Evolutionary conservation across 2,888 invertebrate genomes (phyloP), one percentile per base, ranked within the genome.

Genomic region (Miltochrista miniata): DNA sequence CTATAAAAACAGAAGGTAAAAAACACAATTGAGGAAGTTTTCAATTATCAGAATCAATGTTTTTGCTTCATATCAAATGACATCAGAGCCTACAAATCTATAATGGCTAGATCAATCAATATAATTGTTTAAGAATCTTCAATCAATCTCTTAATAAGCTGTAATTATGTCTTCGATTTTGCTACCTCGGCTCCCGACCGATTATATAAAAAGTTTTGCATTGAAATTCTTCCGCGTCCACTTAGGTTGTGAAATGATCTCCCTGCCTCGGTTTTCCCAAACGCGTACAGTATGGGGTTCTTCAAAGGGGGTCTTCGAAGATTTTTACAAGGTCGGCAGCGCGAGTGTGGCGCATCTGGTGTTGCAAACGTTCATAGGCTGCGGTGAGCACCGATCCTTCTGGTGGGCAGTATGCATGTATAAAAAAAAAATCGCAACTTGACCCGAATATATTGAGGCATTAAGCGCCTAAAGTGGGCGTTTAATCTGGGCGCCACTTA

Each of bases 1-100:
- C 31, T 37, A 47, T 51, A 65, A 65, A 65, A 68, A 63, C 55
- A 15, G 24, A 50, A n/a, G 31, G 40, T 49, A 63, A 68, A 65
- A 68, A 64, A 51, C 45, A 13, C 44, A 45, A 54, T 56, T 49
- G 48, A 61, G 68, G 68, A 68, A 68, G 64, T 64, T 44, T 56
- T 12, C 42, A 56, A 63, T 65, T 63, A 61, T 51, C 50, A 46
- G 43, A 55, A 54, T 37, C 41, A 13, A 48, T 49, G 47, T 54
- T 64, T 61, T 64, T 56, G 34, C 4, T 12, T 35, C 42, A 43
- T 54, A 44, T 47, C 55, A 52, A 57, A 56, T 44, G 45, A 45
- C 12, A 50, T 50, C 41, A 46, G 31, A 45, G 43, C 41, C 12
- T 57, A 42, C 39, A n/a, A 46, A 49, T 12, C 14, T 36, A 39